These are phyloP conservation scores for Ormyrus thymus DNA, from an alignment of 2,888 invertebrate species.

Conservation along the genomic window DNA sequence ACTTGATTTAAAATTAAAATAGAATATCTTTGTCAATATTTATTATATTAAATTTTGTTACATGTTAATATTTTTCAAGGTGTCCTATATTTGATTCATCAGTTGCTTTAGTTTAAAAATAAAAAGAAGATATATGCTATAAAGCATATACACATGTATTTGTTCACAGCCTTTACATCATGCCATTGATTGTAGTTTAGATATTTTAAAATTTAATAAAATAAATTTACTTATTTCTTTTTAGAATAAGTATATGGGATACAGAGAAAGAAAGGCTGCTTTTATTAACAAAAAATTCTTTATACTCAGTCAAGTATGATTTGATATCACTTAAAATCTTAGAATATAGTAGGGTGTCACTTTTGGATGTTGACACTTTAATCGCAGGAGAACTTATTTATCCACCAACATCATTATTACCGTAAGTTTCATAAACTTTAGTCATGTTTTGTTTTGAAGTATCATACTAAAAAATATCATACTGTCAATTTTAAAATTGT, in stretches of 20 bases:
- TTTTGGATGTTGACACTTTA: slow-evolving; percentile 83
- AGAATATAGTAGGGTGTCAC: slow-evolving; percentile 82
- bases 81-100: no score
- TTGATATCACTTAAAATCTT: slow-evolving; percentile 87
- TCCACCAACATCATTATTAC: slow-evolving; percentile 86
- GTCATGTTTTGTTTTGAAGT: slow-evolving; percentile 12
- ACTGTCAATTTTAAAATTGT: slow-evolving; percentile 9
- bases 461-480: slow-evolving; percentile 17
- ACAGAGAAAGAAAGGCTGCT: slow-evolving; percentile 89
- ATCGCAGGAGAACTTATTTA: slow-evolving; percentile 88
- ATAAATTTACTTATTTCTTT: slow-evolving; percentile 60
- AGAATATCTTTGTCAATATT: no score
- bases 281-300: slow-evolving; percentile 83
- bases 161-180: no score
- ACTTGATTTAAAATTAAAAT: no score
- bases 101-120: no score
- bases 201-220: background rate
- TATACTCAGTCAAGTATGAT: slow-evolving; percentile 88
- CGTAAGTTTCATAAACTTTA: slow-evolving; percentile 80
- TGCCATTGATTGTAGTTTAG: background rate
- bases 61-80: no score
- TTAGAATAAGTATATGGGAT: slow-evolving; percentile 91
- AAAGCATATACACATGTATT: no score
- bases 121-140: no score
- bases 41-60: no score